Evolutionary conservation across 2,797 vertebrate species (phyloP).

Genomic region (Oceanodroma leucorhoa): DNA sequence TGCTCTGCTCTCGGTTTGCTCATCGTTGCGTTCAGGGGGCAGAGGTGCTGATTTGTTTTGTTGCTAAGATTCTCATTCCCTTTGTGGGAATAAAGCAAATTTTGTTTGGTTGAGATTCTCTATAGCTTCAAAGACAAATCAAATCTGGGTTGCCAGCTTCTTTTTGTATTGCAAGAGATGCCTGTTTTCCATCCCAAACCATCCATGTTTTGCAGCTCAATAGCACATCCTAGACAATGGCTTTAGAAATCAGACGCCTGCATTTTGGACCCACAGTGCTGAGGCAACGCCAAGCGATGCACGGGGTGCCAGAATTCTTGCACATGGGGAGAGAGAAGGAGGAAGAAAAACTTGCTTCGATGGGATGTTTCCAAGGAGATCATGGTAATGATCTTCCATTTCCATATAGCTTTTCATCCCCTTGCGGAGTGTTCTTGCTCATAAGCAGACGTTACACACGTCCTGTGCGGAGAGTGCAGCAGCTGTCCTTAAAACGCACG

Average conservation of each 20-base stretch:
- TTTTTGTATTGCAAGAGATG: constrained; percentile 30
- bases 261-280: constrained; percentile 25
- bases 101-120: constrained; percentile 17
- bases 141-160: constrained; percentile 27
- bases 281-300: background rate
- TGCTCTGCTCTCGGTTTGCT: background rate
- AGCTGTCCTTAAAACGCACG: background rate
- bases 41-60: background rate
- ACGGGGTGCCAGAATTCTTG: constrained; percentile 42
- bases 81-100: constrained; percentile 8
- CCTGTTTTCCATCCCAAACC: constrained; percentile 53
- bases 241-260: constrained; percentile 47
- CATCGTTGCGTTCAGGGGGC: background rate
- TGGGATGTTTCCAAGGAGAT: constrained; percentile 61
- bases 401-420: constrained; percentile 4
- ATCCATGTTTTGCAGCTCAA: constrained; percentile 27
- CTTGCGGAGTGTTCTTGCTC: background rate
- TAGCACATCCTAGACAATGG: constrained; percentile 47
- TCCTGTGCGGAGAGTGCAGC: background rate
- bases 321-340: background rate
- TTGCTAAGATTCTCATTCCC: background rate
- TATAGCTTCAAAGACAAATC: constrained; percentile 30
- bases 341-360: constrained; percentile 27
- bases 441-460: fast-evolving
- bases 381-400: constrained; percentile 45